A percentile compares a stretch with the other conserved stretches of the same genome.
These are phyloP conservation scores for Gonioctena quinquepunctata DNA, from an alignment of 1,140 invertebrate species.

Conservation along the genomic window DNA sequence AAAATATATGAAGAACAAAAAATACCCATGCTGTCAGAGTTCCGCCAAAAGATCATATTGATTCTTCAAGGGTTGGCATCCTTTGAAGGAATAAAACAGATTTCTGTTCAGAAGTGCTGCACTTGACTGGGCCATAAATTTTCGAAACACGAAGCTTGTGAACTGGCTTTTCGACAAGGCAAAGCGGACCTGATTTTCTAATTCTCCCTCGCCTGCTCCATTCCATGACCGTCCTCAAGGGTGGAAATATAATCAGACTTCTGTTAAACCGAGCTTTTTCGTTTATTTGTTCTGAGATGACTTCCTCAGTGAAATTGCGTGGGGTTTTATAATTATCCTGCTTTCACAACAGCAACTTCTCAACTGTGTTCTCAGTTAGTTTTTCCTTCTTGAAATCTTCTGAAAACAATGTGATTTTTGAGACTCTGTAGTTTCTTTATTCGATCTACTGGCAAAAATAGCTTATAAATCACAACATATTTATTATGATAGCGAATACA, in stretches of 20 bases:
- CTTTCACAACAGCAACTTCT: no score
- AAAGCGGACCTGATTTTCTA: neutral
- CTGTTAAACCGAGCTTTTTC: neutral
- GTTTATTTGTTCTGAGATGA: neutral
- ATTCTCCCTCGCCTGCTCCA: neutral
- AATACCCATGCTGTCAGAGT: no score
- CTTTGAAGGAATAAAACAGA: neutral
- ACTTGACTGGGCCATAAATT: conserved; percentile 9
- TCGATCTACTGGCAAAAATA: no score
- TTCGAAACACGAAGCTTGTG: neutral
- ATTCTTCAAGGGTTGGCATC: neutral
- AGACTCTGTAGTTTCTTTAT: no score
- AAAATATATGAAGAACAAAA: no score
- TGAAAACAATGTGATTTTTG: no score
- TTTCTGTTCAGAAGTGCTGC: conserved; percentile 6
- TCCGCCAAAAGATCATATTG: no score
- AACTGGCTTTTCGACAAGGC: neutral
- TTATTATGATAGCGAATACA: no score
- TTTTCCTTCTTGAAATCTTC: no score
- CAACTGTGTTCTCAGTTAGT: no score
- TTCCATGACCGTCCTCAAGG: neutral
- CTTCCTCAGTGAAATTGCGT: neutral
- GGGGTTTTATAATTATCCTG: no score
- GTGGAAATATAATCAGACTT: neutral
- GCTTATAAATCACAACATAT: no score